Conservation (phyloP, 37 sponge, comb jelly and placozoan species). For the Chondrosia reniformis region DNA sequence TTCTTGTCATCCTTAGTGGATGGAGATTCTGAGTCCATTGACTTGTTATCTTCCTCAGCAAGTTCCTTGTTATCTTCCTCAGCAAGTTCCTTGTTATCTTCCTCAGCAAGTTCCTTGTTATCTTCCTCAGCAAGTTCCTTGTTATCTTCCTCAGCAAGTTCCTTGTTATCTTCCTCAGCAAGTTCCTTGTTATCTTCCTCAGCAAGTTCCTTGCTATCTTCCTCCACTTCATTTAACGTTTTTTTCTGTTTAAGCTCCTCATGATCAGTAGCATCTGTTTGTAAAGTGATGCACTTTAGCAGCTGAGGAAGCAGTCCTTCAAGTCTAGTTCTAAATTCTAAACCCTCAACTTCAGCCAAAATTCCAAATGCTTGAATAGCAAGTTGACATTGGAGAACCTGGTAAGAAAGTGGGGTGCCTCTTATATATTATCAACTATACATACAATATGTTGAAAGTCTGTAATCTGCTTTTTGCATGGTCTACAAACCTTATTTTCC, state of each 20-base stretch:
- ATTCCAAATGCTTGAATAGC: conserved; percentile 55
- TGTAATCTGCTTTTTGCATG: too few relatives aligned
- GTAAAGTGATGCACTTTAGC: conserved; percentile 8
- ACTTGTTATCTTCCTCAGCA: not conserved
- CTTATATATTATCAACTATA: too few relatives aligned
- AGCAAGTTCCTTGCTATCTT: not conserved
- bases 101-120: conserved; percentile 3
- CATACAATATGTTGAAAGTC: not conserved
- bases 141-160: not conserved
- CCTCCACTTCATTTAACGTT: too few relatives aligned
- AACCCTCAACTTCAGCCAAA: conserved; percentile 57
- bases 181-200: not conserved
- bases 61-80: conserved; percentile 3
- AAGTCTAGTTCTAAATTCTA: conserved; percentile 43
- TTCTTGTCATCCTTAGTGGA: too few relatives aligned
- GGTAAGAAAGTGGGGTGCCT: too few relatives aligned
- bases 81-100: conserved; percentile 1
- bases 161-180: not conserved
- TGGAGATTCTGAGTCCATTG: too few relatives aligned
- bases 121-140: not conserved
- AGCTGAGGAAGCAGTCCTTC: conserved; percentile 55
- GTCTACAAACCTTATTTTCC: conserved; percentile 24
- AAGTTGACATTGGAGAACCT: conserved; percentile 70
- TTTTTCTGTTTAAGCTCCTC: too few relatives aligned
- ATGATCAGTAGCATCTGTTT: too few relatives aligned